Base-by-base conservation (phyloP, 2,888 invertebrate species). In the Orthonevra nobilis region DNA sequence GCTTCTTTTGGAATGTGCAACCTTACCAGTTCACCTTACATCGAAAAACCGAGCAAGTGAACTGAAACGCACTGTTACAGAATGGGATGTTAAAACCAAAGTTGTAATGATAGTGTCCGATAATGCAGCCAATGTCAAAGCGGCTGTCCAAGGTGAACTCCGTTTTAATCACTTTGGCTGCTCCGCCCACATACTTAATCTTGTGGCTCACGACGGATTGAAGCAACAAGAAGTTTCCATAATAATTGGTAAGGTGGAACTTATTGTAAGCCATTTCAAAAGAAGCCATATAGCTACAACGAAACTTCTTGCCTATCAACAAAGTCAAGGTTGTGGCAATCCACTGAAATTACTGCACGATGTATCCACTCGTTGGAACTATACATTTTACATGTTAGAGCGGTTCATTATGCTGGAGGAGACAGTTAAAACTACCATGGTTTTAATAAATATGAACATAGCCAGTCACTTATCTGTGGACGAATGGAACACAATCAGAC, bases 21-120 rank as follows among this genome's bases (percentile, higher is more conserved):
- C 2, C 6, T 19, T 52, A 4, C 28, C 19, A 38, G 23, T 9
- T 7, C 61, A 63, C 1, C 44, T 54, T 23, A 70, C 36, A 7
- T 12, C 46, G 0, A 26, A n/a, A 5, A 46, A 68, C 26, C 30
- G 56, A 15, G 56, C 46, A 7, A 20, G 10, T 6, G 60, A 61
- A 34, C 19, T 61, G 7, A 12, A 61, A 4, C 30, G 38, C 6
- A 23, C 56, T 7, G 23, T 56, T n/a, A n/a, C 42, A 4, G 44
- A 56, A 1, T 66, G 56, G 36, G 17, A 36, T 30, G 20, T 70
- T 0, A 36, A 52, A 46, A 52, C 82, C 2, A 85, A 85, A 83
- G 77, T 86, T 68, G 10, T 83, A 7, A 20, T 85, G n/a, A 81
- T 81, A 3, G 81, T 86, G 34, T 68, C 83, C 7, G 79, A 82